These are phyloP conservation scores for Drosophila suzukii DNA, from an alignment of 1,140 invertebrate species.

Conservation along the genomic window DNA sequence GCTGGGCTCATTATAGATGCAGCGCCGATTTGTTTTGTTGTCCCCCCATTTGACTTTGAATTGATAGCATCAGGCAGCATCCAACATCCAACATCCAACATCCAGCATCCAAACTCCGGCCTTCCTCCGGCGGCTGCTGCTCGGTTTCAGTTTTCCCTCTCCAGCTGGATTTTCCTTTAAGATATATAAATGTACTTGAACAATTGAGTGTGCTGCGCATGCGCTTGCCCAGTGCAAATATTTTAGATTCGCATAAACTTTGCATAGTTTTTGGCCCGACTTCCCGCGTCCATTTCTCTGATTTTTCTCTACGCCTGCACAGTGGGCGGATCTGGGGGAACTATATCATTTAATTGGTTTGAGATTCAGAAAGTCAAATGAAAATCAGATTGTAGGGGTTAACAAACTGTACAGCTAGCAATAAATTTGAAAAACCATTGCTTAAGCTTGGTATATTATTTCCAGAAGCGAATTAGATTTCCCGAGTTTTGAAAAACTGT, in stretches of 20 bases:
- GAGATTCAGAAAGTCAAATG: background rate
- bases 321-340: background rate
- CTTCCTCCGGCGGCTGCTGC: constrained; percentile 32
- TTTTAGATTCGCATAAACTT: constrained; percentile 81
- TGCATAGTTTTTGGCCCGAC: constrained; percentile 71
- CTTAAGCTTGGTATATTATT: too few species aligned
- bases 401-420: background rate
- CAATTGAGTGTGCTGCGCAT: constrained; percentile 75
- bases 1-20: constrained; percentile 75
- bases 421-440: background rate
- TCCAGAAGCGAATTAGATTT: too few species aligned
- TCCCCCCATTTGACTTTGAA: constrained; percentile 82
- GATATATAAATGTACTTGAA: constrained; percentile 79
- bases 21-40: constrained; percentile 83
- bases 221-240: constrained; percentile 75
- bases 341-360: background rate
- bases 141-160: background rate
- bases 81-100: constrained; percentile 22
- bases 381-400: background rate
- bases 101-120: constrained; percentile 9
- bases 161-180: constrained; percentile 32
- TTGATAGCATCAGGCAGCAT: constrained; percentile 76
- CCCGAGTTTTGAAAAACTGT: too few species aligned
- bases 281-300: background rate
- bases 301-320: background rate